A percentile compares a stretch with the other conserved stretches of the same genome.
Conservation (phyloP, 37 sponge, comb jelly and placozoan species). For the Chondrilla cf. caribensis region DNA sequence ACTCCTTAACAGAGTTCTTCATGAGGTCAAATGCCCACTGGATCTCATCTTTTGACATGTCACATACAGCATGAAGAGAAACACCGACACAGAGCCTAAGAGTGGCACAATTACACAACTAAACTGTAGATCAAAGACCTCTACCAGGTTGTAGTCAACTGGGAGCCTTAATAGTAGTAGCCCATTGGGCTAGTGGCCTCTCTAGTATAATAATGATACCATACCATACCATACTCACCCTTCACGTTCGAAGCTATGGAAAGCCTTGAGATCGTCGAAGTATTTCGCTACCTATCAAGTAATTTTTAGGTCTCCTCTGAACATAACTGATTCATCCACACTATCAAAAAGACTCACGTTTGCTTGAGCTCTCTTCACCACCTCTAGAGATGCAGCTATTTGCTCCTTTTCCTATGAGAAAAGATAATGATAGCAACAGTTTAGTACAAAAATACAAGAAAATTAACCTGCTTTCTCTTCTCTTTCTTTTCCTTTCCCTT, state of each 20-base stretch:
- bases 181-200: no score
- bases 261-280: conserved; percentile 47
- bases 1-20: conserved; percentile 49
- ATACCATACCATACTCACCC: conserved; percentile 23
- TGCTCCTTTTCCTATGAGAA: conserved; percentile 56
- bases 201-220: background rate
- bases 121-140: background rate
- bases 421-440: background rate
- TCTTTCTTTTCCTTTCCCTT: conserved; percentile 61
- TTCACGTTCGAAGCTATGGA: conserved; percentile 54
- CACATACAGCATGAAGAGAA: conserved; percentile 3
- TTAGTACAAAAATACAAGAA: background rate
- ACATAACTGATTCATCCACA: no score
- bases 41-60: conserved; percentile 42
- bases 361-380: conserved; percentile 54
- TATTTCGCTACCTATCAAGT: conserved; percentile 33
- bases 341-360: background rate
- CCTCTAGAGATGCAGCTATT: conserved; percentile 34
- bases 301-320: background rate
- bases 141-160: background rate
- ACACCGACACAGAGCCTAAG: conserved; percentile 38
- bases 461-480: conserved; percentile 57
- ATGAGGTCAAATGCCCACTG: conserved; percentile 72
- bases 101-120: background rate
- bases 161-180: background rate